Base-by-base conservation (phyloP, 37 sponge, comb jelly and placozoan species). In the Cladorhizidae sp. region DNA sequence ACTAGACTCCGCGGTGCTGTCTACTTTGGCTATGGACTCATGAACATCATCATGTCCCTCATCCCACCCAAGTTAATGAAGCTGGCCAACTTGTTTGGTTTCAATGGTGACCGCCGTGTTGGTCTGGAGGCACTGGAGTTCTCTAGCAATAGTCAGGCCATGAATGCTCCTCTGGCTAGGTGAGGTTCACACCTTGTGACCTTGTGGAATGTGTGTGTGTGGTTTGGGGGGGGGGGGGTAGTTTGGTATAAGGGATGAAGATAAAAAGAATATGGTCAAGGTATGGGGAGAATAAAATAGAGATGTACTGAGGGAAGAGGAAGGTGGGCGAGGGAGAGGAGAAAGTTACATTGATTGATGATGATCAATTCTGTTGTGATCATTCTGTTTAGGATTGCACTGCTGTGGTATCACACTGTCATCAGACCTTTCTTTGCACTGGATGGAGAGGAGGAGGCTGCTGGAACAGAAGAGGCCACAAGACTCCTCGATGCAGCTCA, bases 71-170 rank as follows among this genome's bases (percentile, higher is more conserved):
- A 94, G 41, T 83, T 96, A 50, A 83, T 98, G 68, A 93, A 85
- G 43, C 51, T 98, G 54, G 96, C 95, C 69, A 95, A 98, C 76
- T 72, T 98, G 57, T 82, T 98, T 72, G 99, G 99, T 57, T 98
- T 98, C 93, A 83, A 79, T 71, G 96, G 95, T 23, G 74, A 91
- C 79, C 71, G 96, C 18, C 35, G 79, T 17, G 64, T 91, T 35
- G 99, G 93, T 25, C 82, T 98, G 28, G 79, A 91, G 65, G 92
- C 92, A 18, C 86, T 98, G 59, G 78, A 88, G 70, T 93, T 75
- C 77, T 68, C 85, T 77, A 78, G 88, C 52, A 67, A 74, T 55
- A 89, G 88, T 68, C 85, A 86, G 58, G 97, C 94, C 77, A 89
- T 92, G 90, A 88, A 89, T 63, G 91, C 96, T 26, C 97, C 97